Base-by-base conservation (phyloP, 2,888 invertebrate genomes). In the Agonopterix subpropinquella region DNA sequence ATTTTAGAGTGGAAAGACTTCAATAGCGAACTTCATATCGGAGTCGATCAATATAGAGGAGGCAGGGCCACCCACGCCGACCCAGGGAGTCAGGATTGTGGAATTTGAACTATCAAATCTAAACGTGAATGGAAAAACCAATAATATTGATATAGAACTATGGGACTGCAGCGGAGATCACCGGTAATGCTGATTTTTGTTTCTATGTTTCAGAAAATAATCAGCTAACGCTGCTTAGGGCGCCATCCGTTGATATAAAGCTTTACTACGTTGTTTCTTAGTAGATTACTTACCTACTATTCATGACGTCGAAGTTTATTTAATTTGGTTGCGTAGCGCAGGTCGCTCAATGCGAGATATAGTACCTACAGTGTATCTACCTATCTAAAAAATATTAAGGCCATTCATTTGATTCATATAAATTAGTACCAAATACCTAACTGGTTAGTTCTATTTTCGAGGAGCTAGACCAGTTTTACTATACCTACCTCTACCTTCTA, bases 131-230 rank as follows among this genome's bases (percentile, higher is more conserved):
- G 91, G 91, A 5, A 89, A 90, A 64, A 74, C 76, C 44, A 71
- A 77, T 8, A 91, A 90, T 59, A 89, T 91, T 28, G 94, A 95
- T 63, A 91, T 95, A 41, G 94, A 95, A 77, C 75, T 95, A 44
- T 95, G 95, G 94, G 95, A 95, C 69, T 92, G 93, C 75, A 94
- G 94, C 69, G 95, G 95, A 11, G 93, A 94, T 70, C 89, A 89
- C 61, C 93, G 90, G 94, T 94, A 43, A 11, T 18, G 39, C 39
- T 9, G 10, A n/a, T 39, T 39, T 28, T 28, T 7, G 28, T 5
- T 28, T 28, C 7, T 50, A 41, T 8, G 46, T 45, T 28, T 5
- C 5, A 28, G 28, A 28, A 28, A 28, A 28, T 28, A 28, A 7
- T 28, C 28, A 28, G 28, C 28, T 4, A 7, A 28, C 28, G 28